A percentile compares a stretch with the other conserved stretches of the same genome.
phyloP scores from a whole-genome alignment of 2,888 invertebrate species.

The Platerodrilus igneus region DNA sequence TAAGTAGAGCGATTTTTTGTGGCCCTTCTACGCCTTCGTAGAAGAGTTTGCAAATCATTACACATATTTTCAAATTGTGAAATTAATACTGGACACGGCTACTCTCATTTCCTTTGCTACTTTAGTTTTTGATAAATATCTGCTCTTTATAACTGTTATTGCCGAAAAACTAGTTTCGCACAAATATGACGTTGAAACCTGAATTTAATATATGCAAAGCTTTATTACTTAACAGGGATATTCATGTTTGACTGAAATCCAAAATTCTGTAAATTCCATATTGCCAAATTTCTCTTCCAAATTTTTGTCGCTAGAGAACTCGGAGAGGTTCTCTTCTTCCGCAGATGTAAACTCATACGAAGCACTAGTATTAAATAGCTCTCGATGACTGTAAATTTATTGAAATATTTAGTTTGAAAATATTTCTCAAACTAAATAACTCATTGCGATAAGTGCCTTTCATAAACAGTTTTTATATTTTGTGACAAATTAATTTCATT shows the following conservation, averaged over 20 bases:
- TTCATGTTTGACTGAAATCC: conserved; percentile 12
- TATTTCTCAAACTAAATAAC: conserved; percentile 10
- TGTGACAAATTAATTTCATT: conserved; percentile 3
- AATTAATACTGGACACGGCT: neutral
- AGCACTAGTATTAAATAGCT: conserved; percentile 7
- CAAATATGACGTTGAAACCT: conserved; percentile 10
- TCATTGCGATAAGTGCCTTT: conserved; percentile 8
- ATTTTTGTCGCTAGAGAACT: conserved; percentile 7
- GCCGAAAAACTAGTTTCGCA: conserved; percentile 18
- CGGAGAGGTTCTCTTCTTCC: conserved; percentile 6
- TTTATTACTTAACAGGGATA: conserved; percentile 8
- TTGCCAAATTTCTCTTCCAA: no score
- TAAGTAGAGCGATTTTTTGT: no score
- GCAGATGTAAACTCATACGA: conserved; percentile 9
- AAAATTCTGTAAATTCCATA: conserved; percentile 8
- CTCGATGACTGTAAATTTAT: conserved; percentile 7
- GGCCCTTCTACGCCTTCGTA: no score
- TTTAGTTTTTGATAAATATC: conserved; percentile 11
- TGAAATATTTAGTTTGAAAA: conserved; percentile 7
- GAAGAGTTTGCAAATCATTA: no score
- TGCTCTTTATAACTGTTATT: conserved; percentile 16
- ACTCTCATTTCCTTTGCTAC: conserved; percentile 15
- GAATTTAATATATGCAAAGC: neutral
- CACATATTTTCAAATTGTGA: conserved; percentile 8
- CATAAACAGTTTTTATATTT: conserved; percentile 4